Percentiles rank a stretch among this genome's conserved stretches.
phyloP scores from a whole-genome alignment of 2,113 vertebrate species.

The Petrocephalus zakoni region DNA sequence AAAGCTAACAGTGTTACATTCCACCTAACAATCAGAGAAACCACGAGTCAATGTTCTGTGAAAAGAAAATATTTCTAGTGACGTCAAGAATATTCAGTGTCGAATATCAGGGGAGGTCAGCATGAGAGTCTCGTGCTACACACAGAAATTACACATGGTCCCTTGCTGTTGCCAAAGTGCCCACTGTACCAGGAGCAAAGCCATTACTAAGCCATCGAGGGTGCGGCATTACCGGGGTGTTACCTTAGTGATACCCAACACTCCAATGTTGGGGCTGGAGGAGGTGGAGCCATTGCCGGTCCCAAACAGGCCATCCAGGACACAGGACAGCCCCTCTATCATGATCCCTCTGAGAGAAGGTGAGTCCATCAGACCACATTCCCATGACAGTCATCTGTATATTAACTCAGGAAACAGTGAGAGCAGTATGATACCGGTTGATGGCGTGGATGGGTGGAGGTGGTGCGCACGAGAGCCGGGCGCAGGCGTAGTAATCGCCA shows the following conservation, averaged over 20 bases:
- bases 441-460: conserved; percentile 94
- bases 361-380: not conserved
- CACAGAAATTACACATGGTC: not conserved
- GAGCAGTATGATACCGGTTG: conserved; percentile 69
- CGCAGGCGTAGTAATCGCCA: conserved; percentile 95
- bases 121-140: too few species aligned
- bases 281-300: conserved; percentile 98
- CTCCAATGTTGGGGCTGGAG: conserved; percentile 96
- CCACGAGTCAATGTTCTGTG: too few species aligned
- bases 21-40: too few species aligned
- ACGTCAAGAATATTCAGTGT: not conserved
- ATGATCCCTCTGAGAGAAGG: conserved; percentile 79
- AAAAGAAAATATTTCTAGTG: not conserved
- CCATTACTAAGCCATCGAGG: not conserved
- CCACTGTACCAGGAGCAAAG: not conserved
- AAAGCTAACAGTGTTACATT: too few species aligned
- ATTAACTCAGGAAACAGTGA: not conserved
- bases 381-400: not conserved
- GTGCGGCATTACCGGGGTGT: not conserved
- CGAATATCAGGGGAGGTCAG: not conserved
- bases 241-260: conserved; percentile 97
- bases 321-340: conserved; percentile 89
- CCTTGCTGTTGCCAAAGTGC: not conserved
- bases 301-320: conserved; percentile 90
- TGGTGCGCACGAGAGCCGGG: conserved; percentile 84